Percentiles rank a stretch among this genome's conserved stretches.
These are phyloP conservation scores for Prionailurus viverrinus DNA, from an alignment of 2,113 vertebrate genomes.

Conservation along the genomic window DNA sequence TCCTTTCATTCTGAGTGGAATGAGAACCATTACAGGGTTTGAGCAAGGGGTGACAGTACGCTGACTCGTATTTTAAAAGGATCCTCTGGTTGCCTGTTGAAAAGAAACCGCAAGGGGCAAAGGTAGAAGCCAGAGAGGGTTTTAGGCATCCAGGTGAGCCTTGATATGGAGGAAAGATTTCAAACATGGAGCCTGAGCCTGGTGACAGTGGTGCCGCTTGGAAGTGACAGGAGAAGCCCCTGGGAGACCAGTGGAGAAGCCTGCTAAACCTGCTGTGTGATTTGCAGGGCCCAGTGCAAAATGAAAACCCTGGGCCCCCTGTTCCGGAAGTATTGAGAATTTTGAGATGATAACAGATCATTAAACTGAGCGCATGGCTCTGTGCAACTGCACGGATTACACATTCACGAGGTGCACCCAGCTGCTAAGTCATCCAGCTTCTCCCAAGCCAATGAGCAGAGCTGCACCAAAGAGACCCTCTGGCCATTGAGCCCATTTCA, in stretches of 20 bases:
- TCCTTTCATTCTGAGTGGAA: neutral
- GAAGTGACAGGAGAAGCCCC: neutral
- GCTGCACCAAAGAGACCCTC: neutral
- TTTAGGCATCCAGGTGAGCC: neutral
- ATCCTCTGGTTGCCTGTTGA: neutral
- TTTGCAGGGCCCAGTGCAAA: neutral
- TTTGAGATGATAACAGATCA: neutral
- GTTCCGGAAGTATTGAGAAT: neutral
- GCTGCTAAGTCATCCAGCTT: neutral
- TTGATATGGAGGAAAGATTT: neutral
- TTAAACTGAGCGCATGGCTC: neutral
- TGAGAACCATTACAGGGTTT: neutral
- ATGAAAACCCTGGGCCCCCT: neutral
- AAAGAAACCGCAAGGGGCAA: neutral
- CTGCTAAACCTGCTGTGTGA: accelerated
- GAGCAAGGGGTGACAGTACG: neutral
- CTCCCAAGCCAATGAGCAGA: neutral
- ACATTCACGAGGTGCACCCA: accelerated
- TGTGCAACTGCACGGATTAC: accelerated
- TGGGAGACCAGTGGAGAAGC: neutral
- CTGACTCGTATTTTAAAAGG: neutral
- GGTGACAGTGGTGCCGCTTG: accelerated
- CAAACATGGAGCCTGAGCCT: neutral
- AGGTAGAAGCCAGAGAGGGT: neutral
- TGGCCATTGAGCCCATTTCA: accelerated